These are phyloP conservation scores for Physella acuta DNA, from an alignment of 1,140 invertebrate genomes.

Conservation along the genomic window DNA sequence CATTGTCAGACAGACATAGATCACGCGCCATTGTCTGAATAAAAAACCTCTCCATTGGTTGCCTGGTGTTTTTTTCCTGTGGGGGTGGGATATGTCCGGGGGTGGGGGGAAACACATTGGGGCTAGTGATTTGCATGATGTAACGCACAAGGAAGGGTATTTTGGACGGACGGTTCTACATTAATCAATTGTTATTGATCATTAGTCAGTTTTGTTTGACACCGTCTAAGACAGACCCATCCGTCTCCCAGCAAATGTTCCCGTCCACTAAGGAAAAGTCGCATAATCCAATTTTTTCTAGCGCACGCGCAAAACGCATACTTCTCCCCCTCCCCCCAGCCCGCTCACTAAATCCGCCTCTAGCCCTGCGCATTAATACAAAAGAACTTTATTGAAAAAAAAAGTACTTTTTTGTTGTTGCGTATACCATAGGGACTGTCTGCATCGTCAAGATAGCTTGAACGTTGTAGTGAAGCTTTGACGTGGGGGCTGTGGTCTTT, in stretches of 20 bases:
- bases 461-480: no score
- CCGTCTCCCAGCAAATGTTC: background rate
- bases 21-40: constrained; percentile 11
- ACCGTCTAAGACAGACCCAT: constrained; percentile 5
- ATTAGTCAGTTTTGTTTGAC: background rate
- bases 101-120: no score
- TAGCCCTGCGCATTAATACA: background rate
- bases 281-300: background rate
- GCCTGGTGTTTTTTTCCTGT: background rate
- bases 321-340: background rate
- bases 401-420: background rate
- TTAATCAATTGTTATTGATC: constrained; percentile 9
- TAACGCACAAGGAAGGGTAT: constrained; percentile 6
- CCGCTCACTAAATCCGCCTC: background rate
- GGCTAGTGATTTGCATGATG: constrained; percentile 10
- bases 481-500: no score
- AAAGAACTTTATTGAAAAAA: background rate
- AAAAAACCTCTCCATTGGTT: no score
- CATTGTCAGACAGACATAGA: constrained; percentile 16
- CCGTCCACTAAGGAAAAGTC: background rate
- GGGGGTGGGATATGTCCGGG: no score
- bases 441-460: no score
- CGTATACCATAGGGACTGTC: no score
- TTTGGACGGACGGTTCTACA: background rate
- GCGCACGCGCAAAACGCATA: background rate